A percentile compares a stretch with the other conserved stretches of the same genome.
Evolutionary conservation across 2,888 invertebrate genomes (phyloP).

Genomic region (Hirtodrosophila histrioides): DNA sequence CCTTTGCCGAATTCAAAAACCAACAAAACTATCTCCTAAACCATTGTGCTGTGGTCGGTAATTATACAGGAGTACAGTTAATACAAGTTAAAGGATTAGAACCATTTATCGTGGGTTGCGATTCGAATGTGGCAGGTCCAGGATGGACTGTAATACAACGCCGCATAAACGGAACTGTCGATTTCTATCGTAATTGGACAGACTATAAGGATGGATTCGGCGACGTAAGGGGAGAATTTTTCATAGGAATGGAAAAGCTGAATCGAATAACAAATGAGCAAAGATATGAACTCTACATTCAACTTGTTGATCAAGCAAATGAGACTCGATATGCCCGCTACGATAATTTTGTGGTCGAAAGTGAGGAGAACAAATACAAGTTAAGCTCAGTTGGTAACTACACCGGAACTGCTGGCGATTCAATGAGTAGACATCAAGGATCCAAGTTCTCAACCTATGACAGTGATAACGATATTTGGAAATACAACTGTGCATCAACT

Average conservation of each 20-base stretch:
- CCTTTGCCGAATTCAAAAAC: too few species aligned
- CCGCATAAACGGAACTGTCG: too few species aligned
- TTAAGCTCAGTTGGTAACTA: neutral
- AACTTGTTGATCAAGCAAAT: slow-evolving; percentile 3
- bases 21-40: too few species aligned
- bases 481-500: neutral
- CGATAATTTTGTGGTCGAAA: neutral
- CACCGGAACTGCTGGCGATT: slow-evolving; percentile 1
- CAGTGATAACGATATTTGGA: neutral
- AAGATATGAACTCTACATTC: slow-evolving; percentile 7
- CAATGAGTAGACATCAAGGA: neutral
- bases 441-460: neutral
- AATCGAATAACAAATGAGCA: neutral
- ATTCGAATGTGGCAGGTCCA: too few species aligned
- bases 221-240: neutral
- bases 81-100: neutral
- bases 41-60: too few species aligned
- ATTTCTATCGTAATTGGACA: neutral
- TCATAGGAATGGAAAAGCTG: neutral
- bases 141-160: too few species aligned
- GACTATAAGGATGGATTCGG: slow-evolving; percentile 5
- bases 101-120: neutral
- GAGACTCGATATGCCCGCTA: slow-evolving; percentile 3
- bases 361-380: neutral
- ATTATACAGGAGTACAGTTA: too few species aligned